These are phyloP conservation scores for Cordilura impudica DNA, from an alignment of 2,888 invertebrate genomes.

Conservation along the genomic window DNA sequence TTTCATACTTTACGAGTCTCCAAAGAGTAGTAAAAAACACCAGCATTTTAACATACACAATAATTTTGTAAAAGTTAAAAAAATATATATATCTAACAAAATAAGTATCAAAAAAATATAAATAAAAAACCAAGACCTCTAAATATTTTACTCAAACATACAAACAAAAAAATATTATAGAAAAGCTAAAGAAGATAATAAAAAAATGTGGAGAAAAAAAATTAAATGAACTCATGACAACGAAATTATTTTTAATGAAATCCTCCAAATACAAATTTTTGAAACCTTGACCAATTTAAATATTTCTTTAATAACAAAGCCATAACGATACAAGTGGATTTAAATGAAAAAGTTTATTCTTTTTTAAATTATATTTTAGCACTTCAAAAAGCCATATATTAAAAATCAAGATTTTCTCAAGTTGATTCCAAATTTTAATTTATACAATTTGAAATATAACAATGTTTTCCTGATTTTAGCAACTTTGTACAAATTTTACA, in stretches of 20 bases:
- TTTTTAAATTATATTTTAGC: too few species aligned
- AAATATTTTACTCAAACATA: background rate
- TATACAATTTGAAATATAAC: too few species aligned
- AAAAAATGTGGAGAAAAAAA: background rate
- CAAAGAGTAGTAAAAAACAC: slow-evolving; percentile 70
- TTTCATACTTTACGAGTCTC: slow-evolving; percentile 71
- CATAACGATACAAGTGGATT: background rate
- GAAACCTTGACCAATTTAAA: background rate
- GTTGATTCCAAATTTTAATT: too few species aligned
- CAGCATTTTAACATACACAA: background rate
- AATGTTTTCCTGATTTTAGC: too few species aligned
- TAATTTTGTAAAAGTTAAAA: background rate
- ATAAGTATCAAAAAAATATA: background rate
- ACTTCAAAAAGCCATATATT: too few species aligned
- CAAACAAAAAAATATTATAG: background rate
- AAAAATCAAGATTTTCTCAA: too few species aligned
- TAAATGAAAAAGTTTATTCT: too few species aligned
- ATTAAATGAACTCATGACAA: background rate
- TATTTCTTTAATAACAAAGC: background rate
- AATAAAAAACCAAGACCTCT: background rate
- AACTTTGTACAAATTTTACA: too few species aligned
- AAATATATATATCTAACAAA: too few species aligned
- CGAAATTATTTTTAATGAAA: background rate
- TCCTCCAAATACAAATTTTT: background rate
- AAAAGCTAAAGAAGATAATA: background rate